phyloP scores from a whole-genome alignment of 2,888 invertebrate genomes.

The Melipona beecheii region DNA sequence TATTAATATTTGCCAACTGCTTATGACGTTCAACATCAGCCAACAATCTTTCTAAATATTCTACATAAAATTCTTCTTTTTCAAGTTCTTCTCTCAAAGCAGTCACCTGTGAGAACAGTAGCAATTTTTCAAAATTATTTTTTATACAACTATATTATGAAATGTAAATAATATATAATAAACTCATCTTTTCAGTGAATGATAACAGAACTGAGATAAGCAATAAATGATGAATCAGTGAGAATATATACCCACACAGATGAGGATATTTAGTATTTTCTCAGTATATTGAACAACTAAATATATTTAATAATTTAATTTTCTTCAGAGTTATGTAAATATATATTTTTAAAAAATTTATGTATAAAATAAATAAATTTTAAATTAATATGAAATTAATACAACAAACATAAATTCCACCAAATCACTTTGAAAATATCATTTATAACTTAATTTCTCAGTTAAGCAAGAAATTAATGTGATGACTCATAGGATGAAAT shows the following conservation, averaged over 20 bases:
- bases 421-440: not conserved
- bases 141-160: not conserved
- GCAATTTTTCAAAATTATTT: not conserved
- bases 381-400: not conserved
- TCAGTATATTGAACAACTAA: not conserved
- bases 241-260: not conserved
- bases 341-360: not conserved
- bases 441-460: conserved; percentile 7
- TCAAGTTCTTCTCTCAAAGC: conserved; percentile 93
- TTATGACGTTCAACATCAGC: conserved; percentile 94
- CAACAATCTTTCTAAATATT: conserved; percentile 93
- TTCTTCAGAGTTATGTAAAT: not conserved
- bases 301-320: conserved; percentile 15
- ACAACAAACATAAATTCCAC: not conserved
- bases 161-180: conserved; percentile 13
- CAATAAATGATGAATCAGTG: conserved; percentile 35
- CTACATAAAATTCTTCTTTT: conserved; percentile 95
- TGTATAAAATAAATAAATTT: not conserved
- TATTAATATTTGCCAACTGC: conserved; percentile 76
- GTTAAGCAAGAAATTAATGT: conserved; percentile 33
- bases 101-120: conserved; percentile 84
- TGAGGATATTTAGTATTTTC: conserved; percentile 16
- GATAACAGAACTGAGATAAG: conserved; percentile 57
- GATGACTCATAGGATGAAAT: conserved; percentile 44
- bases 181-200: conserved; percentile 8